Evolutionary conservation across 1,140 invertebrate species (phyloP), one percentile per base, ranked within the genome.

Genomic region (Drosophila athabasca): DNA sequence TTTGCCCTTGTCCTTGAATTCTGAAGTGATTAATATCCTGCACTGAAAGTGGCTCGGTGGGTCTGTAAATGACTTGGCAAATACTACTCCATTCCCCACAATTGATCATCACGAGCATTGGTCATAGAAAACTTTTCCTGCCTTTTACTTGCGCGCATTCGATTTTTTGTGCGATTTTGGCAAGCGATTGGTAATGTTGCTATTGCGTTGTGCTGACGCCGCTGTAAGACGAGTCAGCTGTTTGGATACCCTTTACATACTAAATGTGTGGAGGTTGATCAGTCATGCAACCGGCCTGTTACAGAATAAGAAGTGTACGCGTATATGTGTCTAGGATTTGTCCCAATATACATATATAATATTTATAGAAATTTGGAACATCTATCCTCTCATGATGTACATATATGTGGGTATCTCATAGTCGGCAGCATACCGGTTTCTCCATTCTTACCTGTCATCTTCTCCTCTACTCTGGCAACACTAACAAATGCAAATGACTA

Each of bases 1-100:
- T 67, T 75, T 60, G 61, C 55, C 62, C 72, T 75, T 76, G 72
- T 68, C 73, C 73, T 76, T 76, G 72, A 76, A 66, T 45, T 51
- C 41, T 39, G 71, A 73, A 67, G 41, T 75, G 72, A 73, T 50
- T 46, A 54, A 73, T 49, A 52, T 57, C 39, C 62, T n/a, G 53
- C 50, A 48, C 9, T 39, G 31, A 48, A 41, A 62, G 29, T 49
- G 29, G 24, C 26, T 17, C 29, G 8, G 13, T 46, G 22, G 35
- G 35, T 48, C 31, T 17, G 26, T 62, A 29, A 59, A 59, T 35
- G 46, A 39, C 17, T 48, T 43, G 57, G 49, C 61, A 52, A 50
- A 60, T 35, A 35, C 17, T 48, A 45, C 48, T 19, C 41, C 24
- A 45, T 41, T 19, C 41, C 24, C 22, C 50, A 13, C 46, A 59